phyloP scores from a whole-genome alignment of 2,888 invertebrate genomes.

The Diarsia brunnea region DNA sequence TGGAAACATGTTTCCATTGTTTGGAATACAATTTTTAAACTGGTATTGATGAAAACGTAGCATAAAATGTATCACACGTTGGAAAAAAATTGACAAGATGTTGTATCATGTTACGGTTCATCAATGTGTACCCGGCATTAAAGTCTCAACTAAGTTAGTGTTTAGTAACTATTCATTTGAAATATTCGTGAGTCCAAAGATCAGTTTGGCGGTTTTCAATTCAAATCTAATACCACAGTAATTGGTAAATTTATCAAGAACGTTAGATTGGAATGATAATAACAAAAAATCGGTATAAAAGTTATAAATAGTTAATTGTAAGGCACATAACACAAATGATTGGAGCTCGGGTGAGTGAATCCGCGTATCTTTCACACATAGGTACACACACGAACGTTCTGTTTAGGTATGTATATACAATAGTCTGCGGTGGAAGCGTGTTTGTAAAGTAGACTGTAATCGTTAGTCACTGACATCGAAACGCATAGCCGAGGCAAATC shows the following conservation, averaged over 20 bases:
- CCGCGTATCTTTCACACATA: slow-evolving; percentile 63
- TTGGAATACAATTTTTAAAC: not conserved
- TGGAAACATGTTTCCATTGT: not conserved
- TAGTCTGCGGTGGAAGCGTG: slow-evolving; percentile 72
- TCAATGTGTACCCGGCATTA: not conserved
- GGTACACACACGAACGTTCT: slow-evolving; percentile 46
- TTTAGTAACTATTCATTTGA: slow-evolving; percentile 1
- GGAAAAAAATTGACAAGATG: not conserved
- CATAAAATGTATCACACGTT: not conserved
- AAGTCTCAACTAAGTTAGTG: not conserved
- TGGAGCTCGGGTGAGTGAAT: slow-evolving; percentile 63
- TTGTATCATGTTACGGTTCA: not conserved
- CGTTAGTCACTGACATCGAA: slow-evolving; percentile 83
- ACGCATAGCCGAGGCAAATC: slow-evolving; percentile 76
- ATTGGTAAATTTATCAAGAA: slow-evolving; percentile 37
- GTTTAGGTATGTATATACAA: slow-evolving; percentile 61
- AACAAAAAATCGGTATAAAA: slow-evolving; percentile 56
- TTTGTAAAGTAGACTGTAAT: slow-evolving; percentile 79
- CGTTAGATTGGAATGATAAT: slow-evolving; percentile 45
- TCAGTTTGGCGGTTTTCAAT: slow-evolving; percentile 26
- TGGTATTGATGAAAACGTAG: not conserved
- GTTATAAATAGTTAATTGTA: slow-evolving; percentile 60
- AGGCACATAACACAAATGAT: slow-evolving; percentile 54
- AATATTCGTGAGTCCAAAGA: slow-evolving; percentile 4
- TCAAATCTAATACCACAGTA: slow-evolving; percentile 25